Percentiles rank a stretch among this genome's conserved stretches.
These are phyloP conservation scores for Andrena camellia DNA, from an alignment of 2,888 invertebrate genomes.

Conservation along the genomic window DNA sequence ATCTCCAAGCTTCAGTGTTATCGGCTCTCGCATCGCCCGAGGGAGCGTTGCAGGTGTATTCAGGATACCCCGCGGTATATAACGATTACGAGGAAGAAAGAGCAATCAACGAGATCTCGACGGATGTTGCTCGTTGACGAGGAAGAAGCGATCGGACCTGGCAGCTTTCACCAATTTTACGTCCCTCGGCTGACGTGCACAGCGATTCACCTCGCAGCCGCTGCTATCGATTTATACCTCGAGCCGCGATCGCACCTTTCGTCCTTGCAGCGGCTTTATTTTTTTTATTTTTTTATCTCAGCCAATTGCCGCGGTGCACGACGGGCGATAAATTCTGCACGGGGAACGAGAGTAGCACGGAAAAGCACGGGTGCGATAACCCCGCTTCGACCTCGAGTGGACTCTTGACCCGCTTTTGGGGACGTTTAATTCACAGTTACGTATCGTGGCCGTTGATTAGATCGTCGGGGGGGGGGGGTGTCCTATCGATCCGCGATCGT, in stretches of 20 bases:
- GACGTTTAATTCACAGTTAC: slow-evolving; percentile 58
- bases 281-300: background rate
- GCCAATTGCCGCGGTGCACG: slow-evolving; percentile 24
- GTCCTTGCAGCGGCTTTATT: background rate
- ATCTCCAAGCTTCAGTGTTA: background rate
- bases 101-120: background rate
- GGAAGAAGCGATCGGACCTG: background rate
- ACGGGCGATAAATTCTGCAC: slow-evolving; percentile 55
- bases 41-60: background rate
- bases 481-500: slow-evolving; percentile 31
- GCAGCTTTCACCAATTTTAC: background rate
- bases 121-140: background rate
- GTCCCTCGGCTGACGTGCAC: background rate
- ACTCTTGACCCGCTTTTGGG: slow-evolving; percentile 71
- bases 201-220: background rate
- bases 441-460: slow-evolving; percentile 58
- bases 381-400: slow-evolving; percentile 66
- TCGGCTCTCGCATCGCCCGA: background rate
- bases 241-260: slow-evolving; percentile 7
- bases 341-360: slow-evolving; percentile 34
- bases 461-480: slow-evolving; percentile 8
- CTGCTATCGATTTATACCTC: slow-evolving; percentile 29
- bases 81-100: background rate
- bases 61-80: background rate
- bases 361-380: slow-evolving; percentile 59